Conservation (phyloP, 2,888 invertebrate genomes). For the Drosophila kuntzei region DNA sequence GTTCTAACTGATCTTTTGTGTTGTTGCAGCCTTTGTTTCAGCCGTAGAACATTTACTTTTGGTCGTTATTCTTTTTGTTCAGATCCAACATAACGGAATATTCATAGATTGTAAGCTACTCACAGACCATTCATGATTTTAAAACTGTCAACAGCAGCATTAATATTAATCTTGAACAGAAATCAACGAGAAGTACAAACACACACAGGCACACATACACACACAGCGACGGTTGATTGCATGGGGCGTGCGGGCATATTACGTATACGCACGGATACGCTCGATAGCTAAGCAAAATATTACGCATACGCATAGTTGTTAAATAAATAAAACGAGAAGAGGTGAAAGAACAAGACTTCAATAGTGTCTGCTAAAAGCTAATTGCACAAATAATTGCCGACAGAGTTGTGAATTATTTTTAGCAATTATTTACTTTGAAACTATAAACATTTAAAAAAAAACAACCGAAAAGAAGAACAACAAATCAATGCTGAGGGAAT, state of each 20-base stretch:
- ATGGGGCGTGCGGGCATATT: conserved; percentile 59
- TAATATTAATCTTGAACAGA: conserved; percentile 64
- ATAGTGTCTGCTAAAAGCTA: conserved; percentile 41
- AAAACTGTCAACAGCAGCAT: conserved; percentile 75
- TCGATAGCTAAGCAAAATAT: conserved; percentile 67
- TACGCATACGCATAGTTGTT: conserved; percentile 76
- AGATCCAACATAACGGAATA: neutral
- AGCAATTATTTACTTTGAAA: conserved; percentile 68
- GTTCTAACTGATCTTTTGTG: conserved; percentile 14
- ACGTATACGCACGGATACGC: conserved; percentile 66
- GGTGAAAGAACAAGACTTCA: conserved; percentile 33
- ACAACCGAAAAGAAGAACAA: neutral
- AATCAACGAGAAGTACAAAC: conserved; percentile 14
- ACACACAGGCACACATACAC: conserved; percentile 1
- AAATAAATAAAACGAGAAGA: conserved; percentile 48
- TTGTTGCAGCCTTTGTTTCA: conserved; percentile 6
- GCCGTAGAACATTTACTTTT: conserved; percentile 16
- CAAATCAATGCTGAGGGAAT: conserved; percentile 30
- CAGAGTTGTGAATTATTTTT: conserved; percentile 63
- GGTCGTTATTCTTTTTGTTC: conserved; percentile 20
- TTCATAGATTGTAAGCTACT: conserved; percentile 24
- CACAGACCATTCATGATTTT: conserved; percentile 67
- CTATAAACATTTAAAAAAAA: conserved; percentile 29
- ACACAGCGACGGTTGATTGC: conserved; percentile 11
- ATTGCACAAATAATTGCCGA: conserved; percentile 53